Evolutionary conservation across 2,113 vertebrate species (phyloP).

Genomic region (Anoplopoma fimbria): DNA sequence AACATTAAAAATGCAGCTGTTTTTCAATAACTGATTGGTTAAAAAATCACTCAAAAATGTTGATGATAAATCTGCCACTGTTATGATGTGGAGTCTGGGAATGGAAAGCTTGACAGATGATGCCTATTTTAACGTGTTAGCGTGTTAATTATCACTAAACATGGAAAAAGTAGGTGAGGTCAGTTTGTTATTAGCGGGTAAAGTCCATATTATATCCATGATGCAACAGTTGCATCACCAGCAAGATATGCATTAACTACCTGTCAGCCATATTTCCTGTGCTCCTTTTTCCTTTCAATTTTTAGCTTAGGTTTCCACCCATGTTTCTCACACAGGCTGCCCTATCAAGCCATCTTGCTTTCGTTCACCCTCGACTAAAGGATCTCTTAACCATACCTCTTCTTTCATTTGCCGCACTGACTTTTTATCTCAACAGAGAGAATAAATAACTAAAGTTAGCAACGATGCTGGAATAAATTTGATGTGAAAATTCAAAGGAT

Average conservation of each 20-base stretch:
- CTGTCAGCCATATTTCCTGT: neutral
- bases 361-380: neutral
- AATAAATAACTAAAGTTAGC: neutral
- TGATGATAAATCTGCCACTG: too few species aligned
- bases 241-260: neutral
- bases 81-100: too few species aligned
- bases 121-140: too few species aligned
- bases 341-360: neutral
- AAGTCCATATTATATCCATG: neutral
- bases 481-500: slow-evolving; percentile 14
- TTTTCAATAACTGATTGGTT: too few species aligned
- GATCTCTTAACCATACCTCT: neutral
- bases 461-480: neutral
- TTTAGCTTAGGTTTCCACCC: neutral
- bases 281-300: neutral
- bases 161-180: too few species aligned
- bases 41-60: too few species aligned
- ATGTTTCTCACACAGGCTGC: neutral
- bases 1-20: too few species aligned
- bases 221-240: neutral
- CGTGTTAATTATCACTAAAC: too few species aligned
- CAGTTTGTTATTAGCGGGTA: too few species aligned
- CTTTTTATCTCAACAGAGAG: neutral
- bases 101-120: too few species aligned
- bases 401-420: neutral